A percentile compares a stretch with the other conserved stretches of the same genome.
Conservation (phyloP, 1,140 invertebrate species). For the Oscheius sp. region DNA sequence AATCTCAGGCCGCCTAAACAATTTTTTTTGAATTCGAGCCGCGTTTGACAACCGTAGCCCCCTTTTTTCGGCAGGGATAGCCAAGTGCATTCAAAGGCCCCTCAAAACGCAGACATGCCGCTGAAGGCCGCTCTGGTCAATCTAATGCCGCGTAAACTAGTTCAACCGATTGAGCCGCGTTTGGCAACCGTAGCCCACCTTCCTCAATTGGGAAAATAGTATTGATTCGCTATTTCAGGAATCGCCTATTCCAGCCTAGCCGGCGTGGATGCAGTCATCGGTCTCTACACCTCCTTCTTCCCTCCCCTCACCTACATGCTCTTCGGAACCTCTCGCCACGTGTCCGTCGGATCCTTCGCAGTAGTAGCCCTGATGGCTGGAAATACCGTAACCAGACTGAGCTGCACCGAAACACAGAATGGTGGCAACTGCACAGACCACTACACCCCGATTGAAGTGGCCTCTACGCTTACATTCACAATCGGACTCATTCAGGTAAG, state of each 20-base stretch:
- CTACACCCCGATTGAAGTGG: background rate
- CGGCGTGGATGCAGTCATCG: slow-evolving; percentile 61
- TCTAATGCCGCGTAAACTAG: too few species aligned
- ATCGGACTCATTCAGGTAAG: background rate
- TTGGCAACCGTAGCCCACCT: too few species aligned
- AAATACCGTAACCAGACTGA: slow-evolving; percentile 50
- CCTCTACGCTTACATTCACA: background rate
- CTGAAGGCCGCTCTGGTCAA: too few species aligned
- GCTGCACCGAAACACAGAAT: background rate
- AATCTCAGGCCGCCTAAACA: too few species aligned
- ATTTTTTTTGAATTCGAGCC: too few species aligned
- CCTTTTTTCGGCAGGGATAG: too few species aligned
- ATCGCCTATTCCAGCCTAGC: slow-evolving; percentile 62
- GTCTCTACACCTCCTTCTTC: slow-evolving; percentile 63
- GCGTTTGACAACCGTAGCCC: too few species aligned
- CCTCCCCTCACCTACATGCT: slow-evolving; percentile 61
- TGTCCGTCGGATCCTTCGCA: slow-evolving; percentile 63
- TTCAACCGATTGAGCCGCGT: too few species aligned
- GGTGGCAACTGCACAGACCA: background rate
- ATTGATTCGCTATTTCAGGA: too few species aligned
- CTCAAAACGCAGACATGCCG: too few species aligned
- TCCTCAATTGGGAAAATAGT: too few species aligned
- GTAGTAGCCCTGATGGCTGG: slow-evolving; percentile 63
- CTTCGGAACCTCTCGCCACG: slow-evolving; percentile 62
- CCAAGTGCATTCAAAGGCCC: too few species aligned